Conservation (phyloP, 2,888 invertebrate species). For the Alloscopus bannaensis region DNA sequence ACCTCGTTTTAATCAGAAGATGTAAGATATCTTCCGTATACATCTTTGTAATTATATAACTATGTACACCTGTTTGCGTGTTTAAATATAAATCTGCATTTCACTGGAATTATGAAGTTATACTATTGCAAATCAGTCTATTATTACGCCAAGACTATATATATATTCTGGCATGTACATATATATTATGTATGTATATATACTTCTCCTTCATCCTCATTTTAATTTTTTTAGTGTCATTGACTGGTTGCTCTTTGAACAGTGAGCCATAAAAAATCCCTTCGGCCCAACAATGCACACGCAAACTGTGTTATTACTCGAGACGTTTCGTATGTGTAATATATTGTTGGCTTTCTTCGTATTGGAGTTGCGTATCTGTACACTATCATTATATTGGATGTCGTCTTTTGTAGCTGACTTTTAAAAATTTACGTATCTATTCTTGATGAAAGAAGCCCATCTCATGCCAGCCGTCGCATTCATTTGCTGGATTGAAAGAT, state of each 20-base stretch:
- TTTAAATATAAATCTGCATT: neutral
- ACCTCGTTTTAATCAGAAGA: constrained; percentile 14
- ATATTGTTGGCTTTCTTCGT: neutral
- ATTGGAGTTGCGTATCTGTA: neutral
- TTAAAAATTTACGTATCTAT: too few species aligned
- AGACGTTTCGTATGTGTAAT: neutral
- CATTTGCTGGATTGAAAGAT: constrained; percentile 3
- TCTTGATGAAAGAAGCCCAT: neutral
- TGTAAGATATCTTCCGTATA: neutral
- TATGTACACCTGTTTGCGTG: neutral
- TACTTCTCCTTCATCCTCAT: constrained; percentile 6
- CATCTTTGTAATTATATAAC: neutral
- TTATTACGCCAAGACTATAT: neutral
- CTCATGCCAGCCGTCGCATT: constrained; percentile 5
- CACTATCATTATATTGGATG: too few species aligned
- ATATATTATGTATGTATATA: neutral
- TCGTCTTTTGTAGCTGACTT: too few species aligned
- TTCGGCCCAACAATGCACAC: constrained; percentile 4
- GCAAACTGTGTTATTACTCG: neutral
- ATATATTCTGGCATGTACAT: neutral
- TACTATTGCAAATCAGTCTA: neutral
- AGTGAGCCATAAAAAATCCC: neutral
- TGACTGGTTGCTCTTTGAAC: constrained; percentile 18
- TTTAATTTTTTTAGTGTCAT: constrained; percentile 11
- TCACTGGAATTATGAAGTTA: neutral